phyloP scores from a whole-genome alignment of 2,888 invertebrate species.

The Brenthis daphne region DNA sequence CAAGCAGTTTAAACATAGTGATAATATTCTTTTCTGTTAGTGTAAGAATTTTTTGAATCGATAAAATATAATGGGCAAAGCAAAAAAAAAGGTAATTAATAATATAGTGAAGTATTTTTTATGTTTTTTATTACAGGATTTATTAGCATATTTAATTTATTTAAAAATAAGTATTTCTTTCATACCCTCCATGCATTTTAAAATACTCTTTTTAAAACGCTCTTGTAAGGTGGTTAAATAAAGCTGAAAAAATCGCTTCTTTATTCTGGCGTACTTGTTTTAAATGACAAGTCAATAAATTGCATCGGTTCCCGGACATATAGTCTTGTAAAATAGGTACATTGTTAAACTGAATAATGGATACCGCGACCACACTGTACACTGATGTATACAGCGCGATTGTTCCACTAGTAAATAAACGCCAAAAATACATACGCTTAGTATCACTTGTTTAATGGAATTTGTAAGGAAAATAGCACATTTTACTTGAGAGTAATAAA shows the following conservation, averaged over 20 bases:
- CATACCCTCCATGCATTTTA: too few relatives aligned
- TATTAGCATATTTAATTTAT: too few relatives aligned
- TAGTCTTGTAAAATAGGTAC: slow-evolving; percentile 29
- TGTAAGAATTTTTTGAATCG: too few relatives aligned
- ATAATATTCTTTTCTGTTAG: too few relatives aligned
- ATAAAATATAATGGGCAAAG: too few relatives aligned
- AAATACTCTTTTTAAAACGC: too few relatives aligned
- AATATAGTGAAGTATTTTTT: too few relatives aligned
- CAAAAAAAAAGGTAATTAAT: too few relatives aligned
- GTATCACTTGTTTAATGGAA: slow-evolving; percentile 11
- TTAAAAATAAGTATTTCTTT: too few relatives aligned
- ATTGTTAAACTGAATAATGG: slow-evolving; percentile 39
- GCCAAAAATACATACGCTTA: slow-evolving; percentile 26
- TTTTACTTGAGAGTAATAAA: too few relatives aligned
- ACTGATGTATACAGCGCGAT: slow-evolving; percentile 38
- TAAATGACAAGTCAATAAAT: slow-evolving; percentile 17
- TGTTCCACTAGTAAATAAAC: slow-evolving; percentile 26
- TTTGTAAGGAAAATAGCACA: neutral
- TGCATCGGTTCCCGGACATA: slow-evolving; percentile 14
- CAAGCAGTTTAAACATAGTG: too few relatives aligned
- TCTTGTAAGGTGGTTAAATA: neutral
- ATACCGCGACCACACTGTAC: slow-evolving; percentile 35
- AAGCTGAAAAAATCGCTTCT: neutral
- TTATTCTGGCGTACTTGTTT: neutral
- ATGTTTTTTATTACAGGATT: too few relatives aligned